Evolutionary conservation across 2,113 vertebrate genomes (phyloP), one percentile per base, ranked within the genome.

Genomic region (Vulpes ferrilata): DNA sequence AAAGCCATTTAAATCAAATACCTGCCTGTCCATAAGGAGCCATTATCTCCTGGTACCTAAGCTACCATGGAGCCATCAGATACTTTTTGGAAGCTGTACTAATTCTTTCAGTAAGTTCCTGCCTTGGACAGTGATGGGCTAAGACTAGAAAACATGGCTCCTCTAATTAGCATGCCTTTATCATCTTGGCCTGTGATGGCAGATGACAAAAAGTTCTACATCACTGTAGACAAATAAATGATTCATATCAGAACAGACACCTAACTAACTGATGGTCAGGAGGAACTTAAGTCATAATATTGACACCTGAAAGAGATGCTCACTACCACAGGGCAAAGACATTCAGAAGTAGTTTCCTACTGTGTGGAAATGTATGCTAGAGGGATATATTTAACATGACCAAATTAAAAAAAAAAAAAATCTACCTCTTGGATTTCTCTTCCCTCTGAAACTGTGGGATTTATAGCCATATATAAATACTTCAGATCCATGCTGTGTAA

Each of bases 1-100:
- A 97, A 95, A 97, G 85, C 71, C 71, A 30, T 67, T 92, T 88
- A 74, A 89, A 53, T 82, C 6, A 16, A 60, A 62, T 69, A 74
- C 30, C 43, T 30, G 48, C 4, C 55, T 86, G 38, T 51, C 32
- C 7, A n/a, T 32, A 35, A 88, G 60, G 35, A 88, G 23, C 20
- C 82, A 32, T 76, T 20, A 65, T 81, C 48, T 93, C 53, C 35
- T 19, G 17, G 59, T 51, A 13, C 32, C 53, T n/a, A 64, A 92
- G 38, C 65, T 74, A n/a, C 43, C 65, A 38, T 13, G 48, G 51
- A 73, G 78, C 51, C 20, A 1, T 84, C 43, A 76, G 80, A 74
- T 69, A 60, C 27, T 85, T 86, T 86, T 60, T 48, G 57, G 64
- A 95, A 90, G 23, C 71, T 74, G 32, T 7, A 27, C 74, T 82